These are phyloP conservation scores for Parapsyche elsis DNA, from an alignment of 1,140 invertebrate species.

Conservation along the genomic window DNA sequence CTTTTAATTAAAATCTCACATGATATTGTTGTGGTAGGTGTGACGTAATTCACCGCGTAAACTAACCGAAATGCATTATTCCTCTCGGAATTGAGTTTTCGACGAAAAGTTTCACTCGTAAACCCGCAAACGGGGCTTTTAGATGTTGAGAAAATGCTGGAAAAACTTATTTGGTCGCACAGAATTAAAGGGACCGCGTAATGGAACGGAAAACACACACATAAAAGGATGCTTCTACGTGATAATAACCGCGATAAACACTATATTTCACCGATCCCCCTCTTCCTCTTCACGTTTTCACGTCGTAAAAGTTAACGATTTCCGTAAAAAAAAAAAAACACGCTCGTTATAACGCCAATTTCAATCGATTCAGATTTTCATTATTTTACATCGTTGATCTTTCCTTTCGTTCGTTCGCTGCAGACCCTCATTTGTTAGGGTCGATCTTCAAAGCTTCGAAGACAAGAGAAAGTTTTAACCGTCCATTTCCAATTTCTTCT, in stretches of 20 bases:
- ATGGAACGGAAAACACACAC: not conserved
- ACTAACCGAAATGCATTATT: not conserved
- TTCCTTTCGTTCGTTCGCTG: not conserved
- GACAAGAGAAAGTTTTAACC: conserved; percentile 14
- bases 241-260: conserved; percentile 18
- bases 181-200: not conserved
- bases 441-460: not conserved
- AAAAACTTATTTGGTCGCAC: not conserved
- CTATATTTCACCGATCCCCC: not conserved
- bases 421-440: not conserved
- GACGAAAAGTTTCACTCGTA: no score
- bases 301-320: no score
- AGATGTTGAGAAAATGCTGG: no score
- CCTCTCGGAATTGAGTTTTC: no score
- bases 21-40: not conserved
- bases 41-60: no score
- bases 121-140: no score
- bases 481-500: conserved; percentile 14
- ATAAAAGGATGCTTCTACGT: not conserved
- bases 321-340: no score
- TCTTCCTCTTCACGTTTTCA: no score
- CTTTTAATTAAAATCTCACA: conserved; percentile 18
- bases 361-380: no score
- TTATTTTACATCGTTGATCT: not conserved
- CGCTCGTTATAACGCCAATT: no score